These are phyloP conservation scores for Bactericera cockerelli DNA, from an alignment of 1,140 invertebrate species.

Conservation along the genomic window DNA sequence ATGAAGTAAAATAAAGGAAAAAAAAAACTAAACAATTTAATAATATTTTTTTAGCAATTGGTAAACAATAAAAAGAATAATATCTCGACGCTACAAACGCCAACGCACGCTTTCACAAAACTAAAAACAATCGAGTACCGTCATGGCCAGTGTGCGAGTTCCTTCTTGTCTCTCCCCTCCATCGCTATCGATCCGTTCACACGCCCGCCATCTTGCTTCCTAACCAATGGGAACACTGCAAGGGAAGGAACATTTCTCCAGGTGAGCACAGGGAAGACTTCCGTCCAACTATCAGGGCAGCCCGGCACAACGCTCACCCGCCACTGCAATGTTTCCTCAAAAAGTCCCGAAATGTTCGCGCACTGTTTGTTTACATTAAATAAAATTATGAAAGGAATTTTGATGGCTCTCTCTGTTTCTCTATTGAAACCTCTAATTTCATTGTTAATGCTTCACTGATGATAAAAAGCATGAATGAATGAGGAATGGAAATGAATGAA, in stretches of 20 bases:
- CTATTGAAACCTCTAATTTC: no score
- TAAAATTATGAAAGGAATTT: no score
- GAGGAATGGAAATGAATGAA: no score
- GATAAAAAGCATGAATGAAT: no score
- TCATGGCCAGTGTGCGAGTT: not conserved
- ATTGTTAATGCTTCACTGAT: no score
- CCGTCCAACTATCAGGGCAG: no score
- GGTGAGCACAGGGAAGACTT: not conserved
- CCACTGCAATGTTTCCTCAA: no score
- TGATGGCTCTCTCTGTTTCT: no score
- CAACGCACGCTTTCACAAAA: slow-evolving; percentile 5
- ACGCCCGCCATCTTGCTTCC: not conserved
- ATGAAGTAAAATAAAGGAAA: not conserved
- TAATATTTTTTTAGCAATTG: slow-evolving; percentile 1
- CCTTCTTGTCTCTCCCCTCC: not conserved
- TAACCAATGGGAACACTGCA: not conserved
- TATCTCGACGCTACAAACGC: slow-evolving; percentile 2
- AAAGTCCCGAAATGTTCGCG: no score
- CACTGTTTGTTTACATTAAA: no score
- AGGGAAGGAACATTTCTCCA: not conserved
- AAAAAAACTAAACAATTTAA: not conserved
- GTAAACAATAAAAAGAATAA: slow-evolving; percentile 1
- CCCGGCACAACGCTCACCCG: not conserved
- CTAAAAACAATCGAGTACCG: not conserved
- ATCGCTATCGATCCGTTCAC: slow-evolving; percentile 1